Evolutionary conservation across 2,888 invertebrate species (phyloP), one percentile per base, ranked within the genome.

Genomic region (Eugnorisma glareosa): DNA sequence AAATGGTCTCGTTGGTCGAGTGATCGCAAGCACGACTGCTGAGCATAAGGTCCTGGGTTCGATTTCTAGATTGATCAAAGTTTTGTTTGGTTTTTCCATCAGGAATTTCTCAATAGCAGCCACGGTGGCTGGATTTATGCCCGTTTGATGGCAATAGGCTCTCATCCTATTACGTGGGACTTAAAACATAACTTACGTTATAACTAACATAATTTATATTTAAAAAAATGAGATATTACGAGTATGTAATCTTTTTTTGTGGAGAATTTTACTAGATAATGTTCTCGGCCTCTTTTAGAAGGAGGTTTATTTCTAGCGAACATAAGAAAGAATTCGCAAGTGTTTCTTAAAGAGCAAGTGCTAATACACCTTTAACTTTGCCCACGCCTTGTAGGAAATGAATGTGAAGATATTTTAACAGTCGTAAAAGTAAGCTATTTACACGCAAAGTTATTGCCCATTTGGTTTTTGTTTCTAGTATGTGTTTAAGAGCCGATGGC

Each of bases 391-490:
- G 43, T 45, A 64, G 24, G 66, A 77, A 82, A 82, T 75, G 43
- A 63, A 73, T 75, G 77, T 78, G 28, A 63, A 85, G 79, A 85
- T 86, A 88, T 88, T 85, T 85, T 72, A 85, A 77, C 77, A 79
- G 79, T 85, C 85, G 81, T 88, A 85, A 88, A 88, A 80, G 77
- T 74, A 75, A 76, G 85, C 77, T 85, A 85, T 88, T 89, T 87
- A 85, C 86, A 84, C 84, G 84, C 83, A 72, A 81, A 86, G 89
- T 91, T 90, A 89, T 86, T 79, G 70, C 86, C 76, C 81, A 83
- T 84, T 86, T 43, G 75, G 79, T 88, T 90, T 90, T 88, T 86
- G 88, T 85, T 88, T 90, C 90, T 88, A 91, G 90, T 91, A 85
- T 88, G 87, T 92, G 91, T 91, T 91, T 88, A 91, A 82, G 85